Evolutionary conservation across 2,888 invertebrate species (phyloP).

Genomic region (Ophonus ardosiacus): DNA sequence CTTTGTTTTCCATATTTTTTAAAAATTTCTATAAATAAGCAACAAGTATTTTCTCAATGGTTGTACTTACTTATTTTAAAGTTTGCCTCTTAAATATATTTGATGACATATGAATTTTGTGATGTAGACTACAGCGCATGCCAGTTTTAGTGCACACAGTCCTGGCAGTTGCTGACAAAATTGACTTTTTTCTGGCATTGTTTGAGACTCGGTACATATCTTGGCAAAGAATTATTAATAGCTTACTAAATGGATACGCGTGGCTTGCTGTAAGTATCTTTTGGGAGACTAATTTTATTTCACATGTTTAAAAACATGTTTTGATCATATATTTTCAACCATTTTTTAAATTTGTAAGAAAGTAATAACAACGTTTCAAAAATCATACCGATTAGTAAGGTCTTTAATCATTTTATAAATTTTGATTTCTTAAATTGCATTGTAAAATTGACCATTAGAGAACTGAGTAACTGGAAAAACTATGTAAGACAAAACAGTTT

Average conservation of each 20-base stretch:
- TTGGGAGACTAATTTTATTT: not conserved
- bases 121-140: not conserved
- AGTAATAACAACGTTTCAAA: no score
- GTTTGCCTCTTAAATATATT: not conserved
- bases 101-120: conserved; percentile 9
- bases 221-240: conserved; percentile 7
- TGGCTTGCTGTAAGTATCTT: not conserved
- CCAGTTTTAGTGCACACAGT: not conserved
- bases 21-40: not conserved
- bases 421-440: no score
- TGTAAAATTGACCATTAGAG: no score
- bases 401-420: no score
- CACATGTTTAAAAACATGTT: no score
- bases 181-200: conserved; percentile 31
- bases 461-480: no score
- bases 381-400: no score
- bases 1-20: not conserved
- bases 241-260: not conserved
- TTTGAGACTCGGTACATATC: not conserved
- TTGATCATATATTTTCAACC: no score
- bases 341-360: no score
- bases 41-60: not conserved
- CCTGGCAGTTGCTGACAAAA: conserved; percentile 4
- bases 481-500: no score
- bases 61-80: conserved; percentile 5